These are phyloP conservation scores for Deilephila porcellus DNA, from an alignment of 2,888 invertebrate genomes.

Conservation along the genomic window DNA sequence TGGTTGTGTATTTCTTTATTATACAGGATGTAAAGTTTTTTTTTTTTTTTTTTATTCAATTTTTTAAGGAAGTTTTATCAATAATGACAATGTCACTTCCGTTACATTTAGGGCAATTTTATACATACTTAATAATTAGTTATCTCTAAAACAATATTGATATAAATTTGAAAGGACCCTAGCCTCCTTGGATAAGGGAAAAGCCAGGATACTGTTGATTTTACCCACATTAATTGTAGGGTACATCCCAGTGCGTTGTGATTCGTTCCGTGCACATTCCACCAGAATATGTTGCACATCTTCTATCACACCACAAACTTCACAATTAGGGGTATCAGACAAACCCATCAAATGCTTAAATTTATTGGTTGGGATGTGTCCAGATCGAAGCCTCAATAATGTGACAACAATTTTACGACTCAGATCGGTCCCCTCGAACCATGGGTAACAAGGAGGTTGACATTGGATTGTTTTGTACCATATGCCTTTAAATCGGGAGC, in stretches of 20 bases:
- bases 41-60: too few relatives aligned
- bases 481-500: neutral
- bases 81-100: too few relatives aligned
- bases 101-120: too few relatives aligned
- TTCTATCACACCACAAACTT: constrained; percentile 25
- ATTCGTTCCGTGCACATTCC: neutral
- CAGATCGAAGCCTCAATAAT: neutral
- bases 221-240: too few relatives aligned
- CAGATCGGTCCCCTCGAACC: neutral
- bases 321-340: neutral
- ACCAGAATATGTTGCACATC: neutral
- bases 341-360: constrained; percentile 18
- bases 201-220: too few relatives aligned
- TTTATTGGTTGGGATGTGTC: constrained; percentile 7
- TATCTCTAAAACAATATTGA: too few relatives aligned
- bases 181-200: too few relatives aligned
- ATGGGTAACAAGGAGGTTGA: neutral
- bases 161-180: too few relatives aligned
- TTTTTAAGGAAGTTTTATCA: too few relatives aligned
- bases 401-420: neutral
- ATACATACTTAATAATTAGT: too few relatives aligned
- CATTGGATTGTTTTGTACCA: constrained; percentile 10
- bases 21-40: too few relatives aligned
- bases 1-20: neutral
- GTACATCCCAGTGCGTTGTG: neutral